These are phyloP conservation scores for Cephalopholis sonnerati DNA, from an alignment of 2,113 vertebrate species.

Conservation along the genomic window DNA sequence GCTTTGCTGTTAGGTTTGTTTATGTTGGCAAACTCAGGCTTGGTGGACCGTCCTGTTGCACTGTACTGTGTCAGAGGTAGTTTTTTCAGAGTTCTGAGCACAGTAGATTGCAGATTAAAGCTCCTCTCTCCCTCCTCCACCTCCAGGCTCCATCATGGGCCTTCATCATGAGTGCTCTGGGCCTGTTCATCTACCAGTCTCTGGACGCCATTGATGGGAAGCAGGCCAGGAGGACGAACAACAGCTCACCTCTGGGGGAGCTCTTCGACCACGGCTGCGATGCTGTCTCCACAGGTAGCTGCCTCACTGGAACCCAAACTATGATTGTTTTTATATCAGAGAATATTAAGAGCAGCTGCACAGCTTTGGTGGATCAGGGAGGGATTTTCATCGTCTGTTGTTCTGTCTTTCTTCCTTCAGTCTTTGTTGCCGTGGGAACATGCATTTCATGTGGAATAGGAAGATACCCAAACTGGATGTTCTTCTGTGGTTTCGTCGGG, in stretches of 20 bases:
- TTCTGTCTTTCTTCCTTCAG: conserved; percentile 75
- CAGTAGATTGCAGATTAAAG: neutral
- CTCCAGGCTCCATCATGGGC: conserved; percentile 92
- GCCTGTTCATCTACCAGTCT: conserved; percentile 97
- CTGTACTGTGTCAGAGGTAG: no score
- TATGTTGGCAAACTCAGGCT: no score
- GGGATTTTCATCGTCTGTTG: no score
- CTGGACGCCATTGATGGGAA: conserved; percentile 98
- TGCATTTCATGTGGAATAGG: conserved; percentile 92
- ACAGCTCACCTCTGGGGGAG: conserved; percentile 94
- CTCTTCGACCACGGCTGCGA: conserved; percentile 99
- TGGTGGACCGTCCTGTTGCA: no score
- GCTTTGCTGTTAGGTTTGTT: no score
- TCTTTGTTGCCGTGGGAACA: conserved; percentile 92
- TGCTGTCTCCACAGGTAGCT: conserved; percentile 94
- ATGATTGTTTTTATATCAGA: no score
- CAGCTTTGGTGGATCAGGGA: neutral
- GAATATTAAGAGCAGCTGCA: neutral
- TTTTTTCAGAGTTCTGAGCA: no score
- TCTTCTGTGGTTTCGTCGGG: conserved; percentile 95
- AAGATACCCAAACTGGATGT: conserved; percentile 90
- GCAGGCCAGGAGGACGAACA: conserved; percentile 96
- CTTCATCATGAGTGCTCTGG: conserved; percentile 91
- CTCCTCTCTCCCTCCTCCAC: conserved; percentile 1
- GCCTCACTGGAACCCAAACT: conserved; percentile 24